These are phyloP conservation scores for Herminia tarsipennalis DNA, from an alignment of 2,888 invertebrate species.

Conservation along the genomic window DNA sequence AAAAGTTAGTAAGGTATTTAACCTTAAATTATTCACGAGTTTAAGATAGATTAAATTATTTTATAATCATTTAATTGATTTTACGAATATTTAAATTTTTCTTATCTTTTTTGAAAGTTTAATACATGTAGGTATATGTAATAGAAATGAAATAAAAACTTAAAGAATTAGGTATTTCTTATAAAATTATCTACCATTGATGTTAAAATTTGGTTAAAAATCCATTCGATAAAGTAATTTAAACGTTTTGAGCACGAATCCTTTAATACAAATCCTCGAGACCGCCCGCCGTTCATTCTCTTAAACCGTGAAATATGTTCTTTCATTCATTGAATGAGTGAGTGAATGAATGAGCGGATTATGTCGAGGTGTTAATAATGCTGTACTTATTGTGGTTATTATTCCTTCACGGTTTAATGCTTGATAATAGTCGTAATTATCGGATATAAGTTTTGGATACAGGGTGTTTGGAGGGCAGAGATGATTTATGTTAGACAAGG, in stretches of 20 bases:
- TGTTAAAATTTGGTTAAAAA: too few relatives aligned
- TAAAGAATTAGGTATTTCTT: too few relatives aligned
- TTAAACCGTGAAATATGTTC: conserved; percentile 44
- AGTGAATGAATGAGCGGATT: conserved; percentile 46
- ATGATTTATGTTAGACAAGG: background rate
- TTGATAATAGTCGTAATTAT: conserved; percentile 35
- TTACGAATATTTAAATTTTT: too few relatives aligned
- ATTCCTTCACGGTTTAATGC: conserved; percentile 59
- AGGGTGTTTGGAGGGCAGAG: conserved; percentile 30
- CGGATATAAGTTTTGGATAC: conserved; percentile 49
- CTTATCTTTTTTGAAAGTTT: too few relatives aligned
- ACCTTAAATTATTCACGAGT: too few relatives aligned
- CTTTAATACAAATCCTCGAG: conserved; percentile 12
- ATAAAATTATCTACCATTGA: too few relatives aligned
- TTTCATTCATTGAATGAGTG: conserved; percentile 25
- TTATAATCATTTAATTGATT: too few relatives aligned
- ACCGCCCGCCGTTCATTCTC: conserved; percentile 32
- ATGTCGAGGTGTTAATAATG: conserved; percentile 28
- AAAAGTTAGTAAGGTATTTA: too few relatives aligned
- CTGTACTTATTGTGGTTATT: conserved; percentile 36
- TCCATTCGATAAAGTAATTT: background rate
- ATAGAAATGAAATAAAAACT: too few relatives aligned
- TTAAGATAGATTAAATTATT: too few relatives aligned
- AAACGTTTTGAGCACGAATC: conserved; percentile 1
- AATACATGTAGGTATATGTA: too few relatives aligned